Evolutionary conservation across 2,888 invertebrate genomes (phyloP), one percentile per base, ranked within the genome.

Genomic region (Synanthedon vespiformis): DNA sequence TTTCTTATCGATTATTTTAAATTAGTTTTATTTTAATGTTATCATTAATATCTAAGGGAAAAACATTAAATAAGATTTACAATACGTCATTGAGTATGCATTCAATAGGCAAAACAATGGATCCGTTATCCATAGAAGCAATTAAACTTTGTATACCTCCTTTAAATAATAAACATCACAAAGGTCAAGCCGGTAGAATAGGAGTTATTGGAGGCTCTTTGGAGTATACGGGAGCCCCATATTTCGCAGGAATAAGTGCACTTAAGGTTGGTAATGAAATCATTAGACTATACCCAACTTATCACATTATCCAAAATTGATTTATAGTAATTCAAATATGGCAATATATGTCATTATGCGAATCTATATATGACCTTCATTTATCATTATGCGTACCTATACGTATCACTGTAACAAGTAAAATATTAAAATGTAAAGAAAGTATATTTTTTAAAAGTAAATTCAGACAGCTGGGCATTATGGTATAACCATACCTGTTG

Each of bases 201-300:
- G 98, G 95, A 41, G 90, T 99, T 44, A 90, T 99, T 61, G 99
- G 99, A 13, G 99, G 99, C 1, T 97, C 96, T 53, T 79, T 92
- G 51, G 98, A 98, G 85, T 99, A 98, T 69, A 98, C 98, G 0
- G 98, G 99, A 41, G 99, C 99, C 0, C 99, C 99, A 3, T 99
- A 95, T 76, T 99, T 96, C 87, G 92, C 98, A 10, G 96, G 96
- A 1, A 95, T 97, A 63, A 92, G 95, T 61, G 94, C 97, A 5
- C 80, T 99, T 49, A 94, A 93, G 89, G 87, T 88, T 51, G 66
- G 73, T 70, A 49, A 52, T 48, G 16, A 34, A 34, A 34, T 34
- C 34, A 34, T 34, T 34, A 34, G 34, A 34, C 34, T 34, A 34
- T 34, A 34, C 34, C 34, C 2, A 34, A 34, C 44, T 48, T 51